A percentile compares a stretch with the other conserved stretches of the same genome.
phyloP scores from a whole-genome alignment of 2,113 vertebrate genomes.

The Prunella fulvescens region DNA sequence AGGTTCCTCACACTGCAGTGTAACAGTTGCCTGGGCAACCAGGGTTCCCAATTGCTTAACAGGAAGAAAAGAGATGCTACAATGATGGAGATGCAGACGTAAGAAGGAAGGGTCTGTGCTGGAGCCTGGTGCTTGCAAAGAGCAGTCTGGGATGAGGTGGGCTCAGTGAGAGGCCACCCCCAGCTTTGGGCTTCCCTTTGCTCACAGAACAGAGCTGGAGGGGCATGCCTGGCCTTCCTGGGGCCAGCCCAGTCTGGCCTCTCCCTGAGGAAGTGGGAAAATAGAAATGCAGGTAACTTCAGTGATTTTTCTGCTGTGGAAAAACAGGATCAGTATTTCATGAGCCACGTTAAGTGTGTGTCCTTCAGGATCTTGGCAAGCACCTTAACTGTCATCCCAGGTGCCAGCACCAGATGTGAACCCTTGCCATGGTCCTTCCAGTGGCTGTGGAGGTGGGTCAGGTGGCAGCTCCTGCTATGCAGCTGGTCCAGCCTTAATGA shows the following conservation, averaged over 20 bases:
- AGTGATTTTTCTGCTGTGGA: not conserved
- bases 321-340: not conserved
- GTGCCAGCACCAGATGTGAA: not conserved
- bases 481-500: not conserved
- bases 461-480: not conserved
- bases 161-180: not conserved
- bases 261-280: not conserved
- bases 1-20: not conserved
- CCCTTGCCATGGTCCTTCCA: not conserved
- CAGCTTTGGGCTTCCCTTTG: not conserved
- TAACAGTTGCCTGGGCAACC: conserved; percentile 22
- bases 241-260: accelerated
- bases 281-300: not conserved
- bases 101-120: not conserved
- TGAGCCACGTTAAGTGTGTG: not conserved
- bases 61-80: not conserved
- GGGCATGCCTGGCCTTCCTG: not conserved
- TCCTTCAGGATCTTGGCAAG: not conserved
- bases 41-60: not conserved
- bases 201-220: accelerated
- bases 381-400: not conserved
- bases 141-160: not conserved
- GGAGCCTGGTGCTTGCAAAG: not conserved
- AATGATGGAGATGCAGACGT: not conserved
- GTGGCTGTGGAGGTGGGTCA: not conserved